These are phyloP conservation scores for Catharus ustulatus DNA, from an alignment of 2,797 vertebrate species.

Conservation along the genomic window DNA sequence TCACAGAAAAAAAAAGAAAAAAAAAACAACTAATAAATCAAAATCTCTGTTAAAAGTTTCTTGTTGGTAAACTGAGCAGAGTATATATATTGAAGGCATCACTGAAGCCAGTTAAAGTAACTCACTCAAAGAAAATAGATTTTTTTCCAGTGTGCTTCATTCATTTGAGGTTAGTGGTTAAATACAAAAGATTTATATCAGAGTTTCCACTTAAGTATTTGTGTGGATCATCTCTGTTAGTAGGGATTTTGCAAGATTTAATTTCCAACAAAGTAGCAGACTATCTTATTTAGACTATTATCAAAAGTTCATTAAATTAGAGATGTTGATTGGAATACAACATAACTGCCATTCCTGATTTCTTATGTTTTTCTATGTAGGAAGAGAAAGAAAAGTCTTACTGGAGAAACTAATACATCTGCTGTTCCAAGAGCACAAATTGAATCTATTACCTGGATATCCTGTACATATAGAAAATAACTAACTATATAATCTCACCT, in stretches of 20 bases:
- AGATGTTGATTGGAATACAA: background rate
- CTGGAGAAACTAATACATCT: background rate
- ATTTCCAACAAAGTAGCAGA: background rate
- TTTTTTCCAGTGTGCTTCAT: slow-evolving; percentile 42
- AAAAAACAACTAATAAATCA: background rate
- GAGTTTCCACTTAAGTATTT: slow-evolving; percentile 27
- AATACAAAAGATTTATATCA: slow-evolving; percentile 43
- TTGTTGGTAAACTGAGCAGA: background rate
- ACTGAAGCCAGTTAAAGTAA: slow-evolving; percentile 19
- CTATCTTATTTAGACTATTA: background rate
- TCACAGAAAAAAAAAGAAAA: background rate
- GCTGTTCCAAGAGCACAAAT: background rate
- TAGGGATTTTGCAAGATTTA: background rate
- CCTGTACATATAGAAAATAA: slow-evolving; percentile 7
- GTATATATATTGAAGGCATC: slow-evolving; percentile 15
- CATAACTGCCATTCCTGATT: background rate
- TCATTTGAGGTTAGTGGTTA: slow-evolving; percentile 49
- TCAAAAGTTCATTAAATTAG: background rate
- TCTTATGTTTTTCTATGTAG: background rate
- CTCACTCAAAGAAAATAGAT: slow-evolving; percentile 8
- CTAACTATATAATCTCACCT: slow-evolving; percentile 8
- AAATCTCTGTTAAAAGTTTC: background rate
- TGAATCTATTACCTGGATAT: slow-evolving; percentile 24
- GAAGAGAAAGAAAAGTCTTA: background rate
- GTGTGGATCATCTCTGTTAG: background rate